Base-by-base conservation (phyloP, 1,140 invertebrate species). In the Propsilocerus akamusi region DNA sequence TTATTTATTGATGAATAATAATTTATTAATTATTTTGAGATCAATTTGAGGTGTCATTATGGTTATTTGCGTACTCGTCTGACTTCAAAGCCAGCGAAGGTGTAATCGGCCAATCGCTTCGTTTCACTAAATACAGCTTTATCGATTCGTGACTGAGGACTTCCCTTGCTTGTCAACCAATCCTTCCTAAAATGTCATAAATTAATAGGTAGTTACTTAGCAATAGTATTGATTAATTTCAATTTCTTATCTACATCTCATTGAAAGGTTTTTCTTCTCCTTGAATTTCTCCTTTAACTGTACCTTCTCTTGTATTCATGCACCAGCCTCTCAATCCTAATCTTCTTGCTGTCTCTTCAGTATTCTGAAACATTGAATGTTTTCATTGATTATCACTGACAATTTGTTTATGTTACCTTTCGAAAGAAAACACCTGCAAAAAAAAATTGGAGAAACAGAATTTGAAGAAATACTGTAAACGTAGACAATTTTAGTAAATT, bases 281-380 rank as follows among this genome's bases (percentile, higher is more conserved):
- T 65, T 85, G 73, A 11, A 83, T 52, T 48, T 66, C 61, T 22
- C 83, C 83, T 26, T 72, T 57, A 4, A 86, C 82, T 3, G 80
- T 83, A 5, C 68, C 73, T 8, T 59, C 51, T 2, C 59, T 52
- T 0, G 81, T 83, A 57, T 86, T 85, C 71, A 72, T 78, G 53
- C 78, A 80, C 77, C 79, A 85, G 34, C 83, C 82, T 52, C 63
- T 69, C 0, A 85, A 54, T 20, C 69, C 68, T 8, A 81, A 59
- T 50, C 68, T 65, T 50, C 70, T 70, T 0, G 72, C 77, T 56
- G 72, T 67, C 54, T 70, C 62, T 58, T 78, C 65, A 3, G 81
- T 83, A 54, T 75, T 70, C 80, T 85, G 48, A 12, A 60, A 54
- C 51, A 23, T 3, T 17, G 14, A n/a, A 41, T 8, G 10, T 30